A percentile compares a stretch with the other conserved stretches of the same genome.
phyloP scores from a whole-genome alignment of 2,888 invertebrate genomes.

The Hirtodrosophila alboralis region DNA sequence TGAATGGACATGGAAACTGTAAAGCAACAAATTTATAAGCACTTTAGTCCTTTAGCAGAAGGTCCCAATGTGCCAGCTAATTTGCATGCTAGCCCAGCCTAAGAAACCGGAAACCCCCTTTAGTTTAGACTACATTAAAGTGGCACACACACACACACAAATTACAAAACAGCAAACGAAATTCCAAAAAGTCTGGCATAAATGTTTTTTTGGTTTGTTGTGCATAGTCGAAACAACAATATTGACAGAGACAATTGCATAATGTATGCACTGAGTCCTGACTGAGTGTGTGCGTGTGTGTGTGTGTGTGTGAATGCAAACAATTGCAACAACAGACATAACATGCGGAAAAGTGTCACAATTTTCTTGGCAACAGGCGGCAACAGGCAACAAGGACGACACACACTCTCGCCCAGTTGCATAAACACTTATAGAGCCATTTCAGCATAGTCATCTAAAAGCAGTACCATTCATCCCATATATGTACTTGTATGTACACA shows the following conservation, averaged over 20 bases:
- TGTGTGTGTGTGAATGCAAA: conserved; percentile 48
- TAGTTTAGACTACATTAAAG: conserved; percentile 53
- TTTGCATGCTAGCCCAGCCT: conserved; percentile 32
- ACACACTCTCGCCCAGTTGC: conserved; percentile 55
- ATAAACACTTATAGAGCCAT: conserved; percentile 76
- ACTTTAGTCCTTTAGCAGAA: conserved; percentile 17
- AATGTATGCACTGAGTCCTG: conserved; percentile 59
- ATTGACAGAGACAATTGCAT: conserved; percentile 76
- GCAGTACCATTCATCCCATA: conserved; percentile 59
- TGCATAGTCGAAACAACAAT: conserved; percentile 57
- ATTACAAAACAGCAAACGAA: conserved; percentile 42
- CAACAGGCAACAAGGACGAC: conserved; percentile 33
- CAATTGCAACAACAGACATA: conserved; percentile 75
- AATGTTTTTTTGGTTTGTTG: conserved; percentile 50
- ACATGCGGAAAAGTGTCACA: conserved; percentile 77
- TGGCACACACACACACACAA: conserved; percentile 37
- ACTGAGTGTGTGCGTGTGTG: conserved; percentile 18
- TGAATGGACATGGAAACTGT: conserved; percentile 55
- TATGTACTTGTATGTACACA: conserved; percentile 5
- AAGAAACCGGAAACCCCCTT: conserved; percentile 1
- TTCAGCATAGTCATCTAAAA: conserved; percentile 74
- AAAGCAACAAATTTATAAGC: conserved; percentile 31
- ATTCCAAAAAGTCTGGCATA: conserved; percentile 65
- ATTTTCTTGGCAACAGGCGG: conserved; percentile 66
- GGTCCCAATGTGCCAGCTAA: conserved; percentile 20